phyloP scores from a whole-genome alignment of 2,797 vertebrate genomes.

The Zalophus californianus region DNA sequence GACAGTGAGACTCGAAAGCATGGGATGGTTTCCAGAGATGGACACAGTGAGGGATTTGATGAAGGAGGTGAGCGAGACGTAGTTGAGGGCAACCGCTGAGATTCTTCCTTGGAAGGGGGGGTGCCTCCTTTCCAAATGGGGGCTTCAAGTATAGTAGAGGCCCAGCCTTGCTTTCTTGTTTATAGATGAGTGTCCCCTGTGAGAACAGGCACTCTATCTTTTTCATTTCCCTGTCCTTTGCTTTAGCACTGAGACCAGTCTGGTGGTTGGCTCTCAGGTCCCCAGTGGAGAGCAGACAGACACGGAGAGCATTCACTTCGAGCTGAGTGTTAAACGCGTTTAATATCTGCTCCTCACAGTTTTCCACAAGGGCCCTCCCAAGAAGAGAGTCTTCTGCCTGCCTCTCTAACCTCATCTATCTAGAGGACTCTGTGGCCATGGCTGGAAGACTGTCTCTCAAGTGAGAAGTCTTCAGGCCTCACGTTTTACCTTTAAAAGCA shows the following conservation, averaged over 20 bases:
- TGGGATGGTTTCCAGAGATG: neutral
- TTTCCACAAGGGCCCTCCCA: neutral
- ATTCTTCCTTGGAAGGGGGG: neutral
- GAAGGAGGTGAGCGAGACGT: neutral
- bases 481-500: slow-evolving; percentile 40
- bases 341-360: neutral
- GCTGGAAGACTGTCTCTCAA: neutral
- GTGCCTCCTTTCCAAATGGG: neutral
- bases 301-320: neutral
- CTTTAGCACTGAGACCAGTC: neutral
- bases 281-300: neutral
- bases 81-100: neutral
- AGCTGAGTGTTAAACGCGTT: slow-evolving; percentile 11
- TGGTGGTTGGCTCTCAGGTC: neutral
- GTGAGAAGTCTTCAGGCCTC: slow-evolving; percentile 9
- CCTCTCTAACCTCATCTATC: neutral
- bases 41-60: neutral
- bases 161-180: neutral
- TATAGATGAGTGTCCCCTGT: neutral
- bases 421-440: neutral
- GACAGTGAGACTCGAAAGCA: neutral
- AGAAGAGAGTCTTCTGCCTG: neutral
- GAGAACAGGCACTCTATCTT: neutral
- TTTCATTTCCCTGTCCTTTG: neutral
- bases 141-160: neutral